Evolutionary conservation across 2,888 invertebrate species (phyloP).

Genomic region (Tanaodytes sp.): DNA sequence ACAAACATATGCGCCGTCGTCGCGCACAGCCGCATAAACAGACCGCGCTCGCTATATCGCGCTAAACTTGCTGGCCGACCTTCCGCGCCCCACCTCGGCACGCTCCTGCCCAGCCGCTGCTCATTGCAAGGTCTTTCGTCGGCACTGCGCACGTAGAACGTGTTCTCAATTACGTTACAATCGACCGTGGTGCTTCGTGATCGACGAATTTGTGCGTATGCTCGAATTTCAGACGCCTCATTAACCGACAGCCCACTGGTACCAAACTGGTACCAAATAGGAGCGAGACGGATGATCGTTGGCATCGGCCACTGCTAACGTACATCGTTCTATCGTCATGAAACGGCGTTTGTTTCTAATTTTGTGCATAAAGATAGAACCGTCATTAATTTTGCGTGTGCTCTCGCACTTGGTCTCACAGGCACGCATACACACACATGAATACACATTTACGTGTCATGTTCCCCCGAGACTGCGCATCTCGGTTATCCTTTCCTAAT

Average conservation of each 20-base stretch:
- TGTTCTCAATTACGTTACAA: conserved; percentile 48
- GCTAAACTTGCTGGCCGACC: conserved; percentile 28
- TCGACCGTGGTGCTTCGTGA: conserved; percentile 35
- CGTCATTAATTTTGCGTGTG: too few species aligned
- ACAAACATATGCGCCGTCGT: conserved; percentile 47
- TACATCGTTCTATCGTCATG: too few species aligned
- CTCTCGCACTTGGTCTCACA: too few species aligned
- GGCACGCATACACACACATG: too few species aligned
- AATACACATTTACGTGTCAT: too few species aligned
- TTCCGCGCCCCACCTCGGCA: conserved; percentile 29
- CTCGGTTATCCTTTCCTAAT: too few species aligned
- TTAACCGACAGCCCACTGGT: too few species aligned
- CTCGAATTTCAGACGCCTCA: conserved; percentile 6
- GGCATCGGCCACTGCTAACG: background rate
- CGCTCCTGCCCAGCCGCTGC: conserved; percentile 36
- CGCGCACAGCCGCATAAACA: conserved; percentile 47
- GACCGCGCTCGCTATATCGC: conserved; percentile 39
- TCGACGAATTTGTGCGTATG: conserved; percentile 37
- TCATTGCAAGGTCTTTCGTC: conserved; percentile 47
- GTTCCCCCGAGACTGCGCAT: too few species aligned
- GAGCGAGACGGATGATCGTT: conserved; percentile 6
- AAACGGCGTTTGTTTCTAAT: too few species aligned
- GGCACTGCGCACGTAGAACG: conserved; percentile 41
- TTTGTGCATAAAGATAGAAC: too few species aligned
- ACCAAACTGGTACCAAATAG: conserved; percentile 15